Base-by-base conservation (phyloP, 2,113 vertebrate species). In the Catharus fuscescens region DNA sequence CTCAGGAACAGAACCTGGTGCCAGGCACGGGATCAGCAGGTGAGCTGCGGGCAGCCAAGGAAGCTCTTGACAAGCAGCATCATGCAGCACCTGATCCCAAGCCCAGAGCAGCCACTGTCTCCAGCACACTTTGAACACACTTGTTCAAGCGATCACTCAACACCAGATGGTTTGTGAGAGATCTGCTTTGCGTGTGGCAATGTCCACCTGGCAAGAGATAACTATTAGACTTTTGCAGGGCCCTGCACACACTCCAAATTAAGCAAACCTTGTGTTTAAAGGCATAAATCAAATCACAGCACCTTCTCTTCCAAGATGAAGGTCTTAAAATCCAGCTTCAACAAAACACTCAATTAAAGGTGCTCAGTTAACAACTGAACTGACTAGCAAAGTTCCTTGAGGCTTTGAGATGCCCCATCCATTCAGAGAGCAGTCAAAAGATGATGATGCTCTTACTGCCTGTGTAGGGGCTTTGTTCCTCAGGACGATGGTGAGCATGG, bases 161-260 rank as follows among this genome's bases (percentile, higher is more conserved):
- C 77, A 53, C 48, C 61, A 79, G 77, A 78, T 14, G 10, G 34
- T n/a, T 54, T 78, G 78, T 80, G 47, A 80, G 61, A 91, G 47
- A 56, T 64, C 42, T 79, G n/a, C 53, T 84, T 32, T 67, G 31
- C 0, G 0, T 64, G 57, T 87, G 56, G 34, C 44, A 23, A 45
- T 52, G 76, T 95, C 89, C 96, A 93, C 38, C 80, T 92, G 89
- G 80, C 72, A 86, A 61, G 53, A 74, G 17, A 76, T 67, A 90
- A 85, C 92, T 28, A n/a, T 88, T 88, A 90, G 71, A 19, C 7
- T 79, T 54, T 4, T 57, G 13, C n/a, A 64, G 84, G 72, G 59
- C 36, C n/a, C 52, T 69, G 74, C 44, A 56, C 29, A 17, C 48
- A 40, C 19, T 71, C 57, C 67, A 54, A 64, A 64, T 62, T 53